A percentile compares a stretch with the other conserved stretches of the same genome.
These are phyloP conservation scores for Hippocampus guttulatus DNA, from an alignment of 2,113 vertebrate genomes.

Conservation along the genomic window DNA sequence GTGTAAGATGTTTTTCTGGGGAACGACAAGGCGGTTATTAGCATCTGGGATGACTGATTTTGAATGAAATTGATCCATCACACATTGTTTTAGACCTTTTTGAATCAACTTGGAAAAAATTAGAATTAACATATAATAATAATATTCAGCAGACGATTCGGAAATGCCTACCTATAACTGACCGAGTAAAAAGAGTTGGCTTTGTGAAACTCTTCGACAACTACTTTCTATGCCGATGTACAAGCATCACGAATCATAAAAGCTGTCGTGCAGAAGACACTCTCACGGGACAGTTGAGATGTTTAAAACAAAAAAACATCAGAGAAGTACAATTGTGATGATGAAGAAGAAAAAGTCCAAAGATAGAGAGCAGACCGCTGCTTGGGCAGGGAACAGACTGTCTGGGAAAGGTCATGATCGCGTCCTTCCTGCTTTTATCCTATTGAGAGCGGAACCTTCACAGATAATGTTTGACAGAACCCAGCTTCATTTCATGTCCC, in stretches of 20 bases:
- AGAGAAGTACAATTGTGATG: conserved; percentile 40
- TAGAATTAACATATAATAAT: background rate
- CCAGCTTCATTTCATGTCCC: conserved; percentile 3
- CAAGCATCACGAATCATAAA: conserved; percentile 48
- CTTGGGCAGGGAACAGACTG: background rate
- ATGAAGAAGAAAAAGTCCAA: conserved; percentile 35
- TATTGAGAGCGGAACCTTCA: conserved; percentile 8
- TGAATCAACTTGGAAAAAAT: background rate
- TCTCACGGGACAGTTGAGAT: conserved; percentile 56
- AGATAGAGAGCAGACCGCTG: conserved; percentile 46
- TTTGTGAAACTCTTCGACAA: conserved; percentile 1
- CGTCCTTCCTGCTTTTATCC: conserved; percentile 32
- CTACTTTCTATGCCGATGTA: conserved; percentile 30
- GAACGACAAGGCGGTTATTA: conserved; percentile 16
- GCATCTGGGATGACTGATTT: conserved; percentile 33
- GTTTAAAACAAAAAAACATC: conserved; percentile 50
- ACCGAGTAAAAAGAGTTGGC: conserved; percentile 20
- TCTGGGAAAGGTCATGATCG: conserved; percentile 3
- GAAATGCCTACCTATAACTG: conserved; percentile 11
- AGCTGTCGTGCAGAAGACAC: conserved; percentile 25
- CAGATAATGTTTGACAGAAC: conserved; percentile 20
- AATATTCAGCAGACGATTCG: conserved; percentile 18
- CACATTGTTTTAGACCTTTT: conserved; percentile 22
- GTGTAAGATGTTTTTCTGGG: conserved; percentile 14
- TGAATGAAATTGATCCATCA: conserved; percentile 38